Base-by-base conservation (phyloP, 2,888 invertebrate species). In the Sabatieria punctata region DNA sequence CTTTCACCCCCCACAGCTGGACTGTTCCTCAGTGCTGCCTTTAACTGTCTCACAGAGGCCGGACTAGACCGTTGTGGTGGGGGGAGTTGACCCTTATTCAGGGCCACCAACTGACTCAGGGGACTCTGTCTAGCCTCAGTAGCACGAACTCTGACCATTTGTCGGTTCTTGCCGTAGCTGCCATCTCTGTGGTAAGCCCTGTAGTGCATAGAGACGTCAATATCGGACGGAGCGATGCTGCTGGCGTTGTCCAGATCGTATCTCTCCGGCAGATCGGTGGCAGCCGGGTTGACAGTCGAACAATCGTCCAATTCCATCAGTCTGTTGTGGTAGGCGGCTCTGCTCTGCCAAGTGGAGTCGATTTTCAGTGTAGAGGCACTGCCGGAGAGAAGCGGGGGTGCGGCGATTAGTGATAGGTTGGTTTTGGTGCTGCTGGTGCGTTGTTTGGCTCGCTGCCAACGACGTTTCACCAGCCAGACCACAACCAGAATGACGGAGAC, bases 211-310 rank as follows among this genome's bases (percentile, higher is more conserved):
- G 88, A 85, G 52, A 93, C 85, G 64, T 93, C 91, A 54, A 89
- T 89, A 64, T 93, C 93, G 2, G 89, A 89, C 0, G 93, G 91
- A 1, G 93, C 93, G 55, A 93, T 91, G 0, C 88, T 89, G 66
- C 88, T 89, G 1, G 91, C 89, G 68, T 91, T 91, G 71, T 93
- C 93, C 51, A 93, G 72, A 65, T 93, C 91, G 64, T 93, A 93
- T 65, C 88, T 86, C 65, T 89, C 88, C 0, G 86, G 85, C 18
- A 41, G 45, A 40, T 45, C 45, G 15, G 41, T 6, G 25, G 11
- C 13, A 19, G 42, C 41, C 19, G n/a, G 13, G 22, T 45, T 43
- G 21, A 41, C 45, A 11, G 41, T 41, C 15, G 21, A 8, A 25
- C 45, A 41, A 13, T 15, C 45, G 39, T 45, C 41, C 15, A 45